Evolutionary conservation across 2,888 invertebrate genomes (phyloP).

Genomic region (Megaustenia siamemsis): DNA sequence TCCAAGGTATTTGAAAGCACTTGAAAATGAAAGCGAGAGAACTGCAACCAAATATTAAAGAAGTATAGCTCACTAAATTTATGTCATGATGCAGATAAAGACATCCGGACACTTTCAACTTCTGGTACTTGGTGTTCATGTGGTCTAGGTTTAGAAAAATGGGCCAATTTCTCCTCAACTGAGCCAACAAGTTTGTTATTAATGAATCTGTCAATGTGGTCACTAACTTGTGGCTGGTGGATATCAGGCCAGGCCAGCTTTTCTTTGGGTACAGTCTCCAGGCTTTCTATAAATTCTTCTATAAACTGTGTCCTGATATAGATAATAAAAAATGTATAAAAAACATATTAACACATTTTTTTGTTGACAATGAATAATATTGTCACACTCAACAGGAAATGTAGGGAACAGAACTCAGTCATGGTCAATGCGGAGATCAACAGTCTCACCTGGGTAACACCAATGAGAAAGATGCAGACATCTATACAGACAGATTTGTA

Average conservation of each 20-base stretch:
- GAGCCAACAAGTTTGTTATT: conserved; percentile 70
- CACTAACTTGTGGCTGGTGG: conserved; percentile 62
- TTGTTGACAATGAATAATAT: too few relatives aligned
- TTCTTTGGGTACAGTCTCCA: conserved; percentile 65
- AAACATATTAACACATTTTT: too few relatives aligned
- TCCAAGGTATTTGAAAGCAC: background rate
- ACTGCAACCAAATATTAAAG: background rate
- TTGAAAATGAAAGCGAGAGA: background rate
- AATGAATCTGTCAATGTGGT: conserved; percentile 71
- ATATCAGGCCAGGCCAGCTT: conserved; percentile 64
- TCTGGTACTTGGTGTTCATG: conserved; percentile 1
- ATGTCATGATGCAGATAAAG: conserved; percentile 12
- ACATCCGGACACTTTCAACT: background rate
- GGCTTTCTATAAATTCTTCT: conserved; percentile 70
- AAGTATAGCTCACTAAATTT: background rate
- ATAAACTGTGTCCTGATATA: conserved; percentile 71
- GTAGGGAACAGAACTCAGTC: too few relatives aligned
- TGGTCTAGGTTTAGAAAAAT: conserved; percentile 49
- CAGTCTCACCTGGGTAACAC: too few relatives aligned
- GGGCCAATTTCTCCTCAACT: conserved; percentile 71
- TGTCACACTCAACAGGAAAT: too few relatives aligned
- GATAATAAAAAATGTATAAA: too few relatives aligned
- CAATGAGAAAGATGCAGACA: too few relatives aligned
- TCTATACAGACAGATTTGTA: too few relatives aligned
- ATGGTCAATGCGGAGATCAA: too few relatives aligned